Conservation (phyloP, 2,113 vertebrate genomes). For the Paratilapia polleni region DNA sequence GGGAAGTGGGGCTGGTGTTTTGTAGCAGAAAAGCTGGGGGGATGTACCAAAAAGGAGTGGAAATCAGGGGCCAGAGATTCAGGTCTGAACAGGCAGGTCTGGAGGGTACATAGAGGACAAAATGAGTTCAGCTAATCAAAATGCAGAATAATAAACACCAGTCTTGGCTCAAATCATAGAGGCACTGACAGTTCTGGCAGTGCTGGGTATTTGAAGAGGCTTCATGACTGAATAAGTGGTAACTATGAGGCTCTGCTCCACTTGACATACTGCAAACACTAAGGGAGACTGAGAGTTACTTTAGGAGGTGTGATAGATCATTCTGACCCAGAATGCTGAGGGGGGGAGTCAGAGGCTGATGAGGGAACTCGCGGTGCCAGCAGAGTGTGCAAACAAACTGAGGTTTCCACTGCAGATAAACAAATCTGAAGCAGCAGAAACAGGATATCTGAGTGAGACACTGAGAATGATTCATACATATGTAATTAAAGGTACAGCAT, state of each 20-base stretch:
- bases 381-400: not conserved
- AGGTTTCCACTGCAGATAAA: not conserved
- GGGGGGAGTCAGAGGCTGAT: not conserved
- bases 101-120: not conserved
- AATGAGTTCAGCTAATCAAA: not conserved
- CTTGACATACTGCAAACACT: not conserved
- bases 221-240: not conserved
- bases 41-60: not conserved
- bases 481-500: not conserved
- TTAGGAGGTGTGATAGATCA: fast-evolving
- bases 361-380: not conserved
- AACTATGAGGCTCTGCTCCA: not conserved
- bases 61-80: not conserved
- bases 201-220: not conserved
- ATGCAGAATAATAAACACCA: not conserved
- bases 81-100: not conserved
- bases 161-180: not conserved
- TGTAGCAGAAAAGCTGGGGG: not conserved
- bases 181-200: not conserved
- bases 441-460: not conserved
- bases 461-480: not conserved
- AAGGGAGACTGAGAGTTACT: not conserved
- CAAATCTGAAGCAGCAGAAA: not conserved
- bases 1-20: not conserved
- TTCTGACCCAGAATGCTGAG: not conserved